A percentile compares a stretch with the other conserved stretches of the same genome.
Evolutionary conservation across 2,113 vertebrate species (phyloP).

Genomic region (Thinocorus orbignyianus): DNA sequence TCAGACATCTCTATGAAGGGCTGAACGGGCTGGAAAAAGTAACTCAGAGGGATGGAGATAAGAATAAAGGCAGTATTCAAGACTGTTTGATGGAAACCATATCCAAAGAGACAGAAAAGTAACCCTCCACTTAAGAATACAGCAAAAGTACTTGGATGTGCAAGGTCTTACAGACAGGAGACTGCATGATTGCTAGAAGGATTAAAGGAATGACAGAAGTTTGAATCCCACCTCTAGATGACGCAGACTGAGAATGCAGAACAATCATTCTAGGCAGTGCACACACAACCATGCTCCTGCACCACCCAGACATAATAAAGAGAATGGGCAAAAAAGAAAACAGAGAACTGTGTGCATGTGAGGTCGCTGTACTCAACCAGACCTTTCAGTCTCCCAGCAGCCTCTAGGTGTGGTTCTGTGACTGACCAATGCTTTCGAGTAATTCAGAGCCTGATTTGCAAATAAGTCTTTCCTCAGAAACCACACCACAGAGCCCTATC

Average conservation of each 20-base stretch:
- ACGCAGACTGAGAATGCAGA: not conserved
- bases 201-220: not conserved
- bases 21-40: not conserved
- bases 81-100: not conserved
- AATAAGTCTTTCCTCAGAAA: not conserved
- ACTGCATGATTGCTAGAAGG: not conserved
- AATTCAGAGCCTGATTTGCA: not conserved
- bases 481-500: not conserved
- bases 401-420: not conserved
- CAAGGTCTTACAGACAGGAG: not conserved
- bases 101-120: not conserved
- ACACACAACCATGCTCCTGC: not conserved
- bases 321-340: not conserved
- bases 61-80: not conserved
- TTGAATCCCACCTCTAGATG: not conserved
- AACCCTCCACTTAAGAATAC: not conserved
- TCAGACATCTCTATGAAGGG: not conserved
- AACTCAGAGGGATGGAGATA: not conserved
- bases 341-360: not conserved
- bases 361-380: not conserved
- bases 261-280: not conserved
- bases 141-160: not conserved
- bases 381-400: not conserved
- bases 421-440: not conserved
- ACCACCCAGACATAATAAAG: not conserved